These are phyloP conservation scores for Spondyliosoma cantharus DNA, from an alignment of 2,797 vertebrate genomes.

Conservation along the genomic window DNA sequence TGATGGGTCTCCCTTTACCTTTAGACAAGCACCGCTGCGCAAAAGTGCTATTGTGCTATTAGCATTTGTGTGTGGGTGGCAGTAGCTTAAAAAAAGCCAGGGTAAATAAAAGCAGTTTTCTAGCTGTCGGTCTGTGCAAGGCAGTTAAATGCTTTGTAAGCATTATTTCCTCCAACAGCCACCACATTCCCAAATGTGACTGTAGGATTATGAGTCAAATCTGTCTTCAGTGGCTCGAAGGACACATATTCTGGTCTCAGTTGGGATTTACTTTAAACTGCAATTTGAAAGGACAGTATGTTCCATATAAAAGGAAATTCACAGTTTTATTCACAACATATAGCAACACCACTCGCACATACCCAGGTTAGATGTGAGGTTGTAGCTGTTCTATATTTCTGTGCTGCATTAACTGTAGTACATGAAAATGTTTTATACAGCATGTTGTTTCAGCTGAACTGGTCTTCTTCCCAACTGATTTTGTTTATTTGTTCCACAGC, in stretches of 20 bases:
- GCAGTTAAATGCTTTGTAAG: slow-evolving; percentile 77
- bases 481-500: slow-evolving; percentile 6
- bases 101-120: slow-evolving; percentile 84
- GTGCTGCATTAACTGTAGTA: background rate
- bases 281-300: slow-evolving; percentile 2
- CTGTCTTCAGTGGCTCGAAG: slow-evolving; percentile 21
- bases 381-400: background rate
- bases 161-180: slow-evolving; percentile 65
- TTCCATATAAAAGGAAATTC: too few relatives aligned
- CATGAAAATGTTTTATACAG: background rate
- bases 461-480: background rate
- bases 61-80: slow-evolving; percentile 87
- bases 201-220: slow-evolving; percentile 24
- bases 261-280: background rate
- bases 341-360: background rate
- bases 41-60: slow-evolving; percentile 87
- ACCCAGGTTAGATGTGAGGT: background rate
- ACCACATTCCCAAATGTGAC: slow-evolving; percentile 28
- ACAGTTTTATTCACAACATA: too few relatives aligned
- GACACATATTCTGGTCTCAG: background rate
- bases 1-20: slow-evolving; percentile 86
- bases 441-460: background rate
- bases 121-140: slow-evolving; percentile 54
- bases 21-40: slow-evolving; percentile 83
- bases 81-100: slow-evolving; percentile 77